Base-by-base conservation (phyloP, 1,140 invertebrate species). In the Sarcophaga peregrina region DNA sequence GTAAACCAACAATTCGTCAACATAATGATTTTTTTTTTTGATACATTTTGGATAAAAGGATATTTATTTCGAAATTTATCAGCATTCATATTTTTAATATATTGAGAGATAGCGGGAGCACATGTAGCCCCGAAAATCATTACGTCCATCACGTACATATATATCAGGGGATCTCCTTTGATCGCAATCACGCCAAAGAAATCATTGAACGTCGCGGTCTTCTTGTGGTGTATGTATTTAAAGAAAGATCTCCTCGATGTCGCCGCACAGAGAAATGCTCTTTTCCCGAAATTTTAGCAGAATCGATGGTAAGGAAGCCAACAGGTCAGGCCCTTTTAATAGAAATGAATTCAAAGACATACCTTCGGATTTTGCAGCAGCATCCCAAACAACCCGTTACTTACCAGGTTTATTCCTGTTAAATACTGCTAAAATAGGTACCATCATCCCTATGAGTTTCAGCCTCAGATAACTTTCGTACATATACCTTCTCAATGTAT, bases 51-150 rank as follows among this genome's bases (percentile, higher is more conserved):
- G n/a, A n/a, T n/a, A n/a, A n/a, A n/a, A n/a, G n/a, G n/a, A n/a
- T n/a, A n/a, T n/a, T n/a, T n/a, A n/a, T n/a, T n/a, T n/a, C n/a
- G n/a, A n/a, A n/a, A n/a, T n/a, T n/a, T n/a, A n/a, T n/a, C n/a
- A n/a, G 25, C 25, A 37, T 37, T 37, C 25, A 37, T 2, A 37
- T 37, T 37, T 37, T 1, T 37, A 37, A 37, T 37, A 4, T 37
- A 37, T 37, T 37, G 25, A 37, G 25, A 37, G 4, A 37, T 37
- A 37, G 1, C 4, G 1, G 87, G 25, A 2, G 25, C 25, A 37
- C 25, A 37, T 37, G 76, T 84, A 0, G 87, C 86, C 0, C 87
- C 88, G 73, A 91, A 91, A 0, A 88, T 87, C 82, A 91, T 85
- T 0, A 85, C 86, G 0, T 81, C 85, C 88, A 90, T 91, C n/a